Evolutionary conservation across 2,888 invertebrate species (phyloP), one percentile per base, ranked within the genome.

Genomic region (Belgica antarctica): DNA sequence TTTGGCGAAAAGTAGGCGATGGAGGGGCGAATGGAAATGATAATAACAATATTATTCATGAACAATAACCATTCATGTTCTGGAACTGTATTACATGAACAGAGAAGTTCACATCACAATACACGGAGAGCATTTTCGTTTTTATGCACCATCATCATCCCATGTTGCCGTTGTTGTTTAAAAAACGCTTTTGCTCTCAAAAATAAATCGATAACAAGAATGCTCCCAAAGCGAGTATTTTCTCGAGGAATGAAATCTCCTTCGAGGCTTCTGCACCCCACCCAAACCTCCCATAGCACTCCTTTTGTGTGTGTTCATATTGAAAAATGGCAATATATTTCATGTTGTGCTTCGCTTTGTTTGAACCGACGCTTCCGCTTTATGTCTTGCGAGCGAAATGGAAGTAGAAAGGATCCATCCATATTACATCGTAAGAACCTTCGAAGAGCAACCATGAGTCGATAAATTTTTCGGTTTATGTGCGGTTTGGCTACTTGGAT

Each of bases 271-370:
- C n/a, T 31, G 5, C 34, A 31, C 12, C 31, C 31, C 10, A 10
- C 10, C 31, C 10, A 7, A 31, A 7, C 31, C 41, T 41, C 41
- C 41, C 41, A 4, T 12, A n/a, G 12, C n/a, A 15, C 41, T 7
- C 41, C 41, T 12, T 41, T 41, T 41, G 15, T 41, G 41, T 41
- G 41, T 41, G 15, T 15, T 41, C 41, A 41, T 41, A 41, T 41
- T 41, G 41, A 41, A 41, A 41, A 41, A 41, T 41, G 41, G 41
- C 41, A 41, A 41, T 41, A 41, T 7, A 41, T 41, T 41, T 12
- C 12, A 15, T 12, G 41, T 41, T 41, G 15, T 41, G 15, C 31
- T 31, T 31, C 5, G 31, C 31, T 7, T 31, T 31, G 31, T 31
- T 31, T 31, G 31, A 31, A 31, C 31, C 4, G 10, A 31, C 10